Conservation (phyloP, 2,888 invertebrate genomes). For the Luperina nickerlii region DNA sequence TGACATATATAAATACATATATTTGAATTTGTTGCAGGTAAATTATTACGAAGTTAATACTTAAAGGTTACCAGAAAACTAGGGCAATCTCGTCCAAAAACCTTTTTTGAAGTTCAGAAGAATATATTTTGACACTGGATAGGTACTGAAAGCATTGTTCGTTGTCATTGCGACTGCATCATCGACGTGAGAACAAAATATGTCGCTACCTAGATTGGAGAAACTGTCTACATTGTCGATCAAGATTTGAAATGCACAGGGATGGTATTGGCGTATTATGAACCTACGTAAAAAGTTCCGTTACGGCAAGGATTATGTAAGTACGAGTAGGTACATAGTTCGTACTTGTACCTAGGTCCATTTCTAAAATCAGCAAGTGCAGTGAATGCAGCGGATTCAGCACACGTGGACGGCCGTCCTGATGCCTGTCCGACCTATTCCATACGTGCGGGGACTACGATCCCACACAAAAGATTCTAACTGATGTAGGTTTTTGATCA, state of each 20-base stretch:
- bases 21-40: neutral
- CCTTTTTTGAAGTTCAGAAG: neutral
- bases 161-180: neutral
- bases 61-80: neutral
- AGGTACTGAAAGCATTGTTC: neutral
- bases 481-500: constrained; percentile 73
- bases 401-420: constrained; percentile 71
- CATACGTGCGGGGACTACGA: constrained; percentile 78
- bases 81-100: neutral
- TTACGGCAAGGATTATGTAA: constrained; percentile 2
- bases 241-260: neutral
- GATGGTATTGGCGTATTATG: neutral
- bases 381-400: constrained; percentile 74
- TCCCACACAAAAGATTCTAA: constrained; percentile 64
- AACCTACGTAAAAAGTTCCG: neutral
- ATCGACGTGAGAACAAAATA: neutral
- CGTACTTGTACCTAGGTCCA: neutral
- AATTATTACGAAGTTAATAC: neutral
- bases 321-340: neutral
- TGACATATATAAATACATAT: neutral
- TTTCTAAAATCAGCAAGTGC: constrained; percentile 71
- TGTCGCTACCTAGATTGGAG: neutral
- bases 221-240: neutral
- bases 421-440: constrained; percentile 76
- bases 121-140: neutral